Evolutionary conservation across 2,888 invertebrate species (phyloP).

Genomic region (Cheilosia soror): DNA sequence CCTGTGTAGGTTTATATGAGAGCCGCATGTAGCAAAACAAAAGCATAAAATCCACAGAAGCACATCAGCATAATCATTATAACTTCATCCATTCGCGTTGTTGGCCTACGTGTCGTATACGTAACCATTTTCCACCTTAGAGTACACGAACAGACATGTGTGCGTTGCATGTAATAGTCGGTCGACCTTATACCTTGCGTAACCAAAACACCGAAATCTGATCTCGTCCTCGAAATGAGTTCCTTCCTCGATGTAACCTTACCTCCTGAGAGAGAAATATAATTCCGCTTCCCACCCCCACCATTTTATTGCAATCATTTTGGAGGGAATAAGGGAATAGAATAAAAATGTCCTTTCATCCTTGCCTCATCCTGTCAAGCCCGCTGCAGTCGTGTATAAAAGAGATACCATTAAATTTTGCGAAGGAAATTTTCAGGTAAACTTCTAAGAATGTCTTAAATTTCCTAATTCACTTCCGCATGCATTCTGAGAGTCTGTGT

Average conservation of each 20-base stretch:
- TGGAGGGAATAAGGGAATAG: constrained; percentile 35
- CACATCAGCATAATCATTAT: constrained; percentile 52
- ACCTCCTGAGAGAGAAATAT: constrained; percentile 10
- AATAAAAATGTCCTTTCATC: constrained; percentile 45
- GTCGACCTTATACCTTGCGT: constrained; percentile 33
- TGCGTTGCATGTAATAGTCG: no score
- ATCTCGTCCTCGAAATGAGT: constrained; percentile 55
- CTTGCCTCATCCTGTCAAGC: background rate
- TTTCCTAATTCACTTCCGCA: constrained; percentile 69
- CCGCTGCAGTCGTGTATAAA: constrained; percentile 37
- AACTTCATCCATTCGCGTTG: constrained; percentile 33
- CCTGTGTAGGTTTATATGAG: background rate
- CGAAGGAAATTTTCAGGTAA: constrained; percentile 46
- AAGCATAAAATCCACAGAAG: constrained; percentile 37
- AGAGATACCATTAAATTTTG: constrained; percentile 61
- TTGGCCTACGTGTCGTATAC: constrained; percentile 59
- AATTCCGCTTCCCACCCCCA: background rate
- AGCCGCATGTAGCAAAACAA: constrained; percentile 3
- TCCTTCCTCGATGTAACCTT: constrained; percentile 32
- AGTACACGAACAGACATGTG: constrained; percentile 19
- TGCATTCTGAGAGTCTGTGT: constrained; percentile 37
- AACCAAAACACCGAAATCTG: constrained; percentile 54
- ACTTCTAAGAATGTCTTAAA: constrained; percentile 65
- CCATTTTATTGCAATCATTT: constrained; percentile 59
- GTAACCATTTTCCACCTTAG: constrained; percentile 28